Conservation (phyloP, 2,797 vertebrate genomes). For the Gambelia wislizenii region DNA sequence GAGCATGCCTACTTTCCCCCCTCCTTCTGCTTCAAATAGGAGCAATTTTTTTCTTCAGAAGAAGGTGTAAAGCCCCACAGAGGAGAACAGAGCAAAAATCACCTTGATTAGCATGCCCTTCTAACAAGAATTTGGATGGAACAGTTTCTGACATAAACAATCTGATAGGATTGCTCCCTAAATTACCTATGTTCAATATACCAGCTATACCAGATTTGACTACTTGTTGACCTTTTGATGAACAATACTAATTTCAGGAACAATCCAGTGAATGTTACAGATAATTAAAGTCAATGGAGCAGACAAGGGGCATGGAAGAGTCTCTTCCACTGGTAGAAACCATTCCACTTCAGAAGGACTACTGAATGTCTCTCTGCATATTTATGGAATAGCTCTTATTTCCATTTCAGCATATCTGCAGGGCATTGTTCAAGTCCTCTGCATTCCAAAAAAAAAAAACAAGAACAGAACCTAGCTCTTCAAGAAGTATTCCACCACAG, state of each 20-base stretch:
- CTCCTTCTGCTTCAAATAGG: too few relatives aligned
- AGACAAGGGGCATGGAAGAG: not conserved
- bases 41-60: too few relatives aligned
- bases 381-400: not conserved
- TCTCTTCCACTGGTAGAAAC: not conserved
- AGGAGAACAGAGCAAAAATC: too few relatives aligned
- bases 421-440: not conserved
- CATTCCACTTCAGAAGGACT: not conserved
- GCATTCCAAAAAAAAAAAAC: not conserved
- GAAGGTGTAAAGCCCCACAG: too few relatives aligned
- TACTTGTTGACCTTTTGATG: constrained; percentile 48
- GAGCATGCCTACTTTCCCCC: too few relatives aligned
- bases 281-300: not conserved
- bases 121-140: too few relatives aligned
- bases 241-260: constrained; percentile 15
- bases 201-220: constrained; percentile 57
- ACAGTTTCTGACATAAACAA: too few relatives aligned
- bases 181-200: too few relatives aligned
- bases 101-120: too few relatives aligned
- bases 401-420: not conserved
- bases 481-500: too few relatives aligned
- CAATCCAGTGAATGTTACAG: not conserved
- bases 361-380: not conserved
- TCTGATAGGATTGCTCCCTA: too few relatives aligned
- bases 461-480: too few relatives aligned